A percentile compares a stretch with the other conserved stretches of the same genome.
Evolutionary conservation across 1,140 invertebrate species (phyloP).

Genomic region (Macrobrachium rosenbergii): DNA sequence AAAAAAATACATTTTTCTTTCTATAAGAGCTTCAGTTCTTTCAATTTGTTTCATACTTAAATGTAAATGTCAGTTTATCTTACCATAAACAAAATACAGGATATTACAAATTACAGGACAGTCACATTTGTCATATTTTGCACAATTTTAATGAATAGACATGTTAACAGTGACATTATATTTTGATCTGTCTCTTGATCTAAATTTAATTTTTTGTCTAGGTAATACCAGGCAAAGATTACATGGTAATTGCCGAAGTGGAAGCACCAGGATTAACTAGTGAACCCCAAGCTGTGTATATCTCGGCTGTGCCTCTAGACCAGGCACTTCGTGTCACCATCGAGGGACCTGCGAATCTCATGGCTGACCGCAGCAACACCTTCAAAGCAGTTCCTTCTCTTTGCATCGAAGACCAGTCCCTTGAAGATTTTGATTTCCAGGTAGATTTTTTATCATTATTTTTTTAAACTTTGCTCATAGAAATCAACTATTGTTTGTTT

Average conservation of each 20-base stretch:
- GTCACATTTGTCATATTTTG: too few species aligned
- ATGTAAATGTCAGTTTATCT: too few species aligned
- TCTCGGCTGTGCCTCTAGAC: constrained; percentile 27
- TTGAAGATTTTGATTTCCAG: constrained; percentile 23
- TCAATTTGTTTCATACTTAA: too few species aligned
- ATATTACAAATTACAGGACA: too few species aligned
- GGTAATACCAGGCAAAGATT: constrained; percentile 29
- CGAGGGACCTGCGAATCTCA: not conserved
- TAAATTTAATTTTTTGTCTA: not conserved
- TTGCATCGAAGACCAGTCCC: constrained; percentile 1
- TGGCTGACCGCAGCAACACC: not conserved
- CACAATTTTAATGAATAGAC: too few species aligned
- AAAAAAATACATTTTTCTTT: too few species aligned
- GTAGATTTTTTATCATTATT: not conserved
- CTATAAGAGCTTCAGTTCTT: too few species aligned
- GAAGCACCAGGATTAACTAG: not conserved
- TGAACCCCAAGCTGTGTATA: not conserved
- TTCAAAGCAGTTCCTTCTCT: constrained; percentile 6
- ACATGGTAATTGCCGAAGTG: constrained; percentile 27
- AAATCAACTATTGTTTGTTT: too few species aligned
- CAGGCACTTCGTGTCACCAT: constrained; percentile 22
- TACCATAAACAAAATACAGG: too few species aligned
- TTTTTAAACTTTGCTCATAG: not conserved
- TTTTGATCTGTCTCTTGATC: too few species aligned
- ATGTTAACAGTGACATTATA: too few species aligned